Evolutionary conservation across 2,888 invertebrate species (phyloP).

Genomic region (Drosophila pseudotalamancana): DNA sequence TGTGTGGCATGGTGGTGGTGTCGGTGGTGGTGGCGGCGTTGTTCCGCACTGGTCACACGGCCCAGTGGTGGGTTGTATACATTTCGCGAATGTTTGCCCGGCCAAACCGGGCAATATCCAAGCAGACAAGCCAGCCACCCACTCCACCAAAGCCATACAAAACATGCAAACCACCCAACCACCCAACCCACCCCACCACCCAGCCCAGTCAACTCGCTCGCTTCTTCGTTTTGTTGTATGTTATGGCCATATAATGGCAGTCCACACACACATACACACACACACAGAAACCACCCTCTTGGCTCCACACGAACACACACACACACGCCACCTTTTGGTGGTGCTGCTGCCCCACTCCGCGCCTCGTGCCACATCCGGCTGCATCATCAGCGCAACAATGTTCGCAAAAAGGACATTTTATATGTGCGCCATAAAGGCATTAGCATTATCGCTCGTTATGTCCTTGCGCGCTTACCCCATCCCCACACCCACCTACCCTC

Average conservation of each 20-base stretch:
- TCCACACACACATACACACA: constrained; percentile 25
- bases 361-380: constrained; percentile 28
- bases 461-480: constrained; percentile 43
- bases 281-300: constrained; percentile 31
- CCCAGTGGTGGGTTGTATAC: constrained; percentile 63
- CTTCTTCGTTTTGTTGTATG: constrained; percentile 36
- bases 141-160: no score
- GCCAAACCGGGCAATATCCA: constrained; percentile 30
- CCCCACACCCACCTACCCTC: neutral
- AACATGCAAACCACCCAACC: no score
- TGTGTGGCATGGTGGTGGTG: constrained; percentile 1
- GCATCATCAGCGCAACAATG: constrained; percentile 68
- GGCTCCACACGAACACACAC: constrained; percentile 30
- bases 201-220: neutral
- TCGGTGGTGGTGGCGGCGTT: constrained; percentile 35
- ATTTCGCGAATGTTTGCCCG: constrained; percentile 68
- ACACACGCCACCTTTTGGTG: constrained; percentile 40
- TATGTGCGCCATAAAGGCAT: constrained; percentile 79
- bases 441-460: constrained; percentile 81
- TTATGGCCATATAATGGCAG: constrained; percentile 62
- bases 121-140: constrained; percentile 19
- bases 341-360: neutral
- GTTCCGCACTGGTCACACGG: constrained; percentile 60
- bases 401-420: constrained; percentile 80
- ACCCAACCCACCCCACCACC: neutral